These are phyloP conservation scores for Sipha flava DNA, from an alignment of 1,140 invertebrate species.

Conservation along the genomic window DNA sequence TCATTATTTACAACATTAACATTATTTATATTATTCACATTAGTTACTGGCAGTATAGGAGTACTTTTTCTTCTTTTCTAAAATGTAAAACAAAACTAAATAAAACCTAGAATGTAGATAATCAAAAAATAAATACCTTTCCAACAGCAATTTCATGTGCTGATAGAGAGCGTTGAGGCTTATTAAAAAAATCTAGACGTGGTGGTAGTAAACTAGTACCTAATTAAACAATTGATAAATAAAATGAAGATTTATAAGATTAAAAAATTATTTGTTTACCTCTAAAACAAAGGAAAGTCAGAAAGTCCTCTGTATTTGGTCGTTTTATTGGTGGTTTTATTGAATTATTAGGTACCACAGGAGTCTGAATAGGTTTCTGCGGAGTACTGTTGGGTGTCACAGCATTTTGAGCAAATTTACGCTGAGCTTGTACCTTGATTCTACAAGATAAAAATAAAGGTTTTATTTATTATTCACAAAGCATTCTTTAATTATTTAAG, in stretches of 20 bases:
- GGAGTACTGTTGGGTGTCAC: constrained; percentile 53
- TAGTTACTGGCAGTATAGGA: background rate
- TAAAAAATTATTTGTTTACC: constrained; percentile 47
- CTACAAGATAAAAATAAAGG: constrained; percentile 42
- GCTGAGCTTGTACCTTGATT: constrained; percentile 74
- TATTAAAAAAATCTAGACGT: constrained; percentile 65
- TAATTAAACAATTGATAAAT: constrained; percentile 39
- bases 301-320: constrained; percentile 82
- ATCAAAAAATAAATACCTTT: background rate
- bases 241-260: background rate
- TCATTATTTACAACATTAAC: background rate
- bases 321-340: constrained; percentile 4
- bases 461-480: background rate
- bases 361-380: constrained; percentile 42
- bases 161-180: constrained; percentile 33
- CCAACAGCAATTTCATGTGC: constrained; percentile 1
- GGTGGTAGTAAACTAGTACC: constrained; percentile 63
- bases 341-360: constrained; percentile 41
- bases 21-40: background rate
- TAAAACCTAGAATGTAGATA: background rate
- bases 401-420: constrained; percentile 78
- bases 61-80: constrained; percentile 23
- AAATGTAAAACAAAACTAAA: background rate
- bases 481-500: background rate
- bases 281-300: constrained; percentile 80